Evolutionary conservation across 2,797 vertebrate genomes (phyloP), one percentile per base, ranked within the genome.

Genomic region (Siniperca obscura): DNA sequence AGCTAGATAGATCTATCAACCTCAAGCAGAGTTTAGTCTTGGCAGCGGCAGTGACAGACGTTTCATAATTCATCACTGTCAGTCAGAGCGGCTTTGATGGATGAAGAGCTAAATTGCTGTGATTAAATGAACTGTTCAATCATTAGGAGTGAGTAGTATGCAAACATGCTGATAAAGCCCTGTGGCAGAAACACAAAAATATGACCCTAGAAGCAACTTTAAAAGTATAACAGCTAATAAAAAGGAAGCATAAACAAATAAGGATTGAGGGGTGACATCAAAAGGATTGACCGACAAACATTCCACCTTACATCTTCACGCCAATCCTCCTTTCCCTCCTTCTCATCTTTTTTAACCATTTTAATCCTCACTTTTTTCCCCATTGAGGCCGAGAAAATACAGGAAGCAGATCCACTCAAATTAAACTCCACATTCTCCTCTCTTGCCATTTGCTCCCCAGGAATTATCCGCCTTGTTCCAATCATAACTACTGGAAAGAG

Each of bases 401-500:
- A 72, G 83, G 53, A 87, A 82, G 79, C 50, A 67, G 78, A 83
- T 74, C 78, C 73, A 68, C 79, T 81, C 59, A 79, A 72, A 88
- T 84, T 60, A 69, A 89, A 88, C 62, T 77, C 66, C 48, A 81
- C 79, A 65, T 85, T 88, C 70, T 84, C 80, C 57, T 61, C 60
- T 74, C 60, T 55, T 36, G 25, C 82, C 69, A 27, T 84, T 86
- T 12, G 59, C 89, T 86, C 78, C 89, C 74, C 76, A 82, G 84
- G 90, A 91, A 90, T 91, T 76, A 76, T 83, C 59, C 4, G n/a
- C 80, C 79, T 86, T 30, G 78, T 83, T 94, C 91, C 93, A 93
- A 92, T 92, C 91, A 91, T 83, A 95, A 94, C 92, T 91, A 60
- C 78, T 88, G 87, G 87, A 91, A 71, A 80, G 82, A 84, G 73